phyloP scores from a whole-genome alignment of 2,113 vertebrate species.

The Oriolus oriolus region DNA sequence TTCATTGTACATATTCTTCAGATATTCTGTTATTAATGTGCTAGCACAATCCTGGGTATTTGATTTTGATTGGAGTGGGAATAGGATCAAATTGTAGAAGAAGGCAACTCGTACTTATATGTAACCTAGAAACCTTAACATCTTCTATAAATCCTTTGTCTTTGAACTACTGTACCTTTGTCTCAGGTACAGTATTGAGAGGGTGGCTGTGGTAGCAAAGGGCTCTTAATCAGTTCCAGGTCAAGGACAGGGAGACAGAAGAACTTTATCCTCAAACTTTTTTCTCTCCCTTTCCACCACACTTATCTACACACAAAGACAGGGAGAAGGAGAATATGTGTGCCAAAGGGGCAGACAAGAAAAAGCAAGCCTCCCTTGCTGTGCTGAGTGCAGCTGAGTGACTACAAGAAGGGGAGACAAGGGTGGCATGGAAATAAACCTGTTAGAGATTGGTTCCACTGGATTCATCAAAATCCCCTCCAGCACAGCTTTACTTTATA shows the following conservation, averaged over 20 bases:
- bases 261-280: not conserved
- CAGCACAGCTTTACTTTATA: not conserved
- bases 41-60: not conserved
- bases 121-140: not conserved
- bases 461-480: not conserved
- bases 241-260: not conserved
- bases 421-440: not conserved
- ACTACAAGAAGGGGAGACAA: not conserved
- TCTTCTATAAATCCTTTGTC: not conserved
- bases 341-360: not conserved
- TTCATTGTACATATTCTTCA: not conserved
- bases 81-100: not conserved
- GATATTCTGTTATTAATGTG: not conserved
- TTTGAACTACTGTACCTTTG: not conserved
- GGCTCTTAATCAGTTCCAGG: not conserved
- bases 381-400: not conserved
- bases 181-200: not conserved
- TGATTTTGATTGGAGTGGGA: not conserved
- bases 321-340: not conserved
- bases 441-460: not conserved
- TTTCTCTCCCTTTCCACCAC: not conserved
- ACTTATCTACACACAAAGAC: not conserved
- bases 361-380: not conserved
- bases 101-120: not conserved
- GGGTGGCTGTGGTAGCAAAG: not conserved